A percentile compares a stretch with the other conserved stretches of the same genome.
These are phyloP conservation scores for Palythoa caribaeorum DNA, from an alignment of 92 coral and sea anemone genomes.

Conservation along the genomic window DNA sequence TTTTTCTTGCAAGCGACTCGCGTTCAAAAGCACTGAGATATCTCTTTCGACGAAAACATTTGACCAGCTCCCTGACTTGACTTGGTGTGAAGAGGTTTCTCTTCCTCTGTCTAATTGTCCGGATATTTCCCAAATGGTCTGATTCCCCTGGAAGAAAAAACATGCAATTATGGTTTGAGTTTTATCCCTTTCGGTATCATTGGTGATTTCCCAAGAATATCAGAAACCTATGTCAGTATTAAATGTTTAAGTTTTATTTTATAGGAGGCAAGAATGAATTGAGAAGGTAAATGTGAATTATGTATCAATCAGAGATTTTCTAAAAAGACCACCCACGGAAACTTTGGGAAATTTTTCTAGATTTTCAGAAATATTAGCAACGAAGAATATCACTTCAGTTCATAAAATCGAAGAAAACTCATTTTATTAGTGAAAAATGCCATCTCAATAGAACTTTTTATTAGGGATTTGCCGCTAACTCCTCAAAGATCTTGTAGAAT, in stretches of 20 bases:
- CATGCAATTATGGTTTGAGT: neutral
- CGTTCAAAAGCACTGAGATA: conserved; percentile 41
- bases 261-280: no score
- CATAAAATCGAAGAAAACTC: neutral
- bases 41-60: conserved; percentile 31
- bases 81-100: conserved; percentile 28
- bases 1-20: conserved; percentile 36
- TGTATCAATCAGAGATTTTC: no score
- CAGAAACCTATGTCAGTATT: no score
- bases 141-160: neutral
- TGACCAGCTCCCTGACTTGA: conserved; percentile 46
- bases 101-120: conserved; percentile 23
- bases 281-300: no score
- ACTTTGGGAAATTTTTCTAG: no score
- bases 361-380: no score
- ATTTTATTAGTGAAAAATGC: neutral
- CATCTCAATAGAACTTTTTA: neutral
- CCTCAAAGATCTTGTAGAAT: no score
- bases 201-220: neutral
- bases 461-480: neutral
- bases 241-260: no score
- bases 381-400: neutral
- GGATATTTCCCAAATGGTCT: conserved; percentile 17
- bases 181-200: neutral
- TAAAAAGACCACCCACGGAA: no score